phyloP scores from a whole-genome alignment of 2,888 invertebrate species.

The Congeria kusceri region DNA sequence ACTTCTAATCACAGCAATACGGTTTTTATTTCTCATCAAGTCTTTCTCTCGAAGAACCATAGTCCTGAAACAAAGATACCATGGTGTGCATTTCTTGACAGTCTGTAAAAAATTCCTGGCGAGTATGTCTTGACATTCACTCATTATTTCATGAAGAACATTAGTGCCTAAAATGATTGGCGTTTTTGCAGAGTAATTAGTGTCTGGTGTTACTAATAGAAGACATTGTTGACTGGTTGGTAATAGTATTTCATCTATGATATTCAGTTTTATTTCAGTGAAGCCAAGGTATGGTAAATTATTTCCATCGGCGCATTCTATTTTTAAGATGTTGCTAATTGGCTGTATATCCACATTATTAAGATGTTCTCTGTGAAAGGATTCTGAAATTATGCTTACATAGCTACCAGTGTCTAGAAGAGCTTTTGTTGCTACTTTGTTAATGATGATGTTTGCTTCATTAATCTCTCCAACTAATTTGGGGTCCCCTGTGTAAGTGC shows the following conservation, averaged over 20 bases:
- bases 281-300: conserved; percentile 10
- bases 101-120: neutral
- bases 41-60: conserved; percentile 9
- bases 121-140: neutral
- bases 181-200: neutral
- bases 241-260: conserved; percentile 4
- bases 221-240: neutral
- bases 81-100: neutral
- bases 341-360: neutral
- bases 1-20: conserved; percentile 5
- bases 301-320: conserved; percentile 15
- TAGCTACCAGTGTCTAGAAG: conserved; percentile 20
- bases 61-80: neutral
- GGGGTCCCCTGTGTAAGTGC: neutral
- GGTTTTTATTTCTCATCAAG: conserved; percentile 1
- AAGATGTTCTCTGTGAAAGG: conserved; percentile 12
- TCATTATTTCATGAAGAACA: neutral
- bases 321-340: neutral
- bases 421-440: neutral
- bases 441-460: conserved; percentile 3
- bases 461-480: conserved; percentile 16
- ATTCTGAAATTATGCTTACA: neutral
- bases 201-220: neutral
- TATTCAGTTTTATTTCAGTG: conserved; percentile 3
- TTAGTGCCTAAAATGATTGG: neutral